Conservation (phyloP, 2,797 vertebrate species). For the Pangasius djambal region DNA sequence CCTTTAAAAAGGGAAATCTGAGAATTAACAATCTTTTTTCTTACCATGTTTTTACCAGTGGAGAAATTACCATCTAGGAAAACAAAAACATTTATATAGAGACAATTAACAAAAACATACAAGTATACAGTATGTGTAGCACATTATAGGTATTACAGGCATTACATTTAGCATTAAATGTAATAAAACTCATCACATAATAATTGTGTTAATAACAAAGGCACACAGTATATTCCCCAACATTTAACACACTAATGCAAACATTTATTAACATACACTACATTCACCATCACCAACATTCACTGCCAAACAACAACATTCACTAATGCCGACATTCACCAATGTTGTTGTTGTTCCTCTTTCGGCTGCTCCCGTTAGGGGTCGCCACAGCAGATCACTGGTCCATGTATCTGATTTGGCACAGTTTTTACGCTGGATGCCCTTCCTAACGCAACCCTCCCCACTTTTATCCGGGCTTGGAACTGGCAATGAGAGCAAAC, state of each 20-base stretch:
- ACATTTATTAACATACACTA: neutral
- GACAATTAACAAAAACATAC: neutral
- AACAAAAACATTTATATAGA: constrained; percentile 6
- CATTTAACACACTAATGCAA: neutral
- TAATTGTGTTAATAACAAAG: neutral
- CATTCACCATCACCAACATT: neutral
- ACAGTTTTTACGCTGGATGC: no score
- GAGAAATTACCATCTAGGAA: constrained; percentile 36
- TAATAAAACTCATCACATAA: neutral
- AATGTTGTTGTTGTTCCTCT: no score
- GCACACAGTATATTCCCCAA: neutral
- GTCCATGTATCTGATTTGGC: no score
- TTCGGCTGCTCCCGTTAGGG: no score
- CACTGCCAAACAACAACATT: neutral
- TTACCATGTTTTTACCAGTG: constrained; percentile 43
- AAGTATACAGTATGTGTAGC: neutral
- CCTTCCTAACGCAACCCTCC: no score
- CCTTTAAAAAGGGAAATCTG: neutral
- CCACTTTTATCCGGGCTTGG: no score
- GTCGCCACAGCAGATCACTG: no score
- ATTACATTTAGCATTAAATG: neutral
- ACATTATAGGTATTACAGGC: neutral
- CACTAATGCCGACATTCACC: neutral
- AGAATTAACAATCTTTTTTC: neutral
- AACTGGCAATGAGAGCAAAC: no score